Conservation (phyloP, 2,113 vertebrate species). For the Furnarius figulus region DNA sequence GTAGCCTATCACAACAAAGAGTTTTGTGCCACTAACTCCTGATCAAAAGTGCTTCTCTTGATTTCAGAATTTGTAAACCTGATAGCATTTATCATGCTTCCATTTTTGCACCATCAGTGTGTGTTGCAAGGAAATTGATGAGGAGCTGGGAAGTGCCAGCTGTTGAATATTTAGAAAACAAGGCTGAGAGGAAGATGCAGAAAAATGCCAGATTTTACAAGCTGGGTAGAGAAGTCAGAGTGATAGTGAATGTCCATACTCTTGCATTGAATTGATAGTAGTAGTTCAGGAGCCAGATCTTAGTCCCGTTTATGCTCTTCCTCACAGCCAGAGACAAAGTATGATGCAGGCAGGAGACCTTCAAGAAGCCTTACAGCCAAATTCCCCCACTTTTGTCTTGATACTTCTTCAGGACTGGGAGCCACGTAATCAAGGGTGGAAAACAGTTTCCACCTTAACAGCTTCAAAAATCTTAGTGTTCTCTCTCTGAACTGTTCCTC, state of each 20-base stretch:
- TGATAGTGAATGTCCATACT: not conserved
- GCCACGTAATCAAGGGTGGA: not conserved
- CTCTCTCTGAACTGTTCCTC: not conserved
- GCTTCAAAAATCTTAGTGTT: not conserved
- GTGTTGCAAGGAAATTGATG: not conserved
- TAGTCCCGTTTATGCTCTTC: not conserved
- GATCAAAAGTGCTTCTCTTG: not conserved
- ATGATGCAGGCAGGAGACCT: not conserved
- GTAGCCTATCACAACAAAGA: not conserved
- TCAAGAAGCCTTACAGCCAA: not conserved
- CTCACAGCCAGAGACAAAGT: not conserved
- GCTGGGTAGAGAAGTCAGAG: not conserved
- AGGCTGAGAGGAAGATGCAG: not conserved
- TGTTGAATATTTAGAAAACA: not conserved
- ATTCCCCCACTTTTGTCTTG: not conserved
- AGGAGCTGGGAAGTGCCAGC: not conserved
- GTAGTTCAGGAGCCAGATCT: not conserved
- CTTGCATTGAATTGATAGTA: not conserved
- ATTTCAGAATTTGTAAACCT: not conserved
- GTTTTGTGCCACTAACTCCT: not conserved
- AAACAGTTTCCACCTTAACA: not conserved
- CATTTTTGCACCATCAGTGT: not conserved
- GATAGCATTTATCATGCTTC: not conserved
- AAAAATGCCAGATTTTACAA: not conserved
- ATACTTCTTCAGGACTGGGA: not conserved